Base-by-base conservation (phyloP, 1,140 invertebrate species). In the Camponotus vicinus region DNA sequence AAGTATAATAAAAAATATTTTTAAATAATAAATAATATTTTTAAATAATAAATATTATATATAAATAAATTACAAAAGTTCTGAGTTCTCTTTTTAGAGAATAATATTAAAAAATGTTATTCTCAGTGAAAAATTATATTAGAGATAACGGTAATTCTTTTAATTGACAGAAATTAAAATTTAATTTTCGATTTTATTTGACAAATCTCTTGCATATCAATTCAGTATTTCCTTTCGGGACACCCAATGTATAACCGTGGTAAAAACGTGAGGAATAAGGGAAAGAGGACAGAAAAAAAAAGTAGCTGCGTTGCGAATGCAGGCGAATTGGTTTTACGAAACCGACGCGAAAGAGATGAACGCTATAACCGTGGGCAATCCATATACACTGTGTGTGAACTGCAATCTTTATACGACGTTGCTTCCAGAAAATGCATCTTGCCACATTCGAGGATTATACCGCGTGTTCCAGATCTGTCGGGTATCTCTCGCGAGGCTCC, bases 321-420 rank as follows among this genome's bases (percentile, higher is more conserved):
- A 32, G 18, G 18, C 70, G 32, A 55, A 73, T 73, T 73, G 70
- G 49, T 73, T 73, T 73, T 73, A 34, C 49, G 18, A 37, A 55
- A 37, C 13, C 67, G n/a, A 49, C 49, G 40, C 70, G 32, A 73
- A 55, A 55, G 49, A 37, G 52, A 73, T 37, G 40, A 73, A 73
- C 18, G 70, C 21, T 73, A 49, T 70, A 42, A 49, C 67, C 67
- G 40, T 57, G 32, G 18, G 32, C 49, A 55, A 73, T 34, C 70
- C 18, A n/a, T 55, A 40, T 73, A 73, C 32, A 57, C 15, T 55
- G 21, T 21, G 1, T 34, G 32, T 52, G 49, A 52, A 21, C 9
- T 57, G 32, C 45, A 73, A 73, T 57, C 70, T 55, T 73, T 73
- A n/a, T 34, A 57, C 52, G 15, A n/a, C n/a, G 32, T 27, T 34